Base-by-base conservation (phyloP, 2,797 vertebrate genomes). In the Galago senegalensis region DNA sequence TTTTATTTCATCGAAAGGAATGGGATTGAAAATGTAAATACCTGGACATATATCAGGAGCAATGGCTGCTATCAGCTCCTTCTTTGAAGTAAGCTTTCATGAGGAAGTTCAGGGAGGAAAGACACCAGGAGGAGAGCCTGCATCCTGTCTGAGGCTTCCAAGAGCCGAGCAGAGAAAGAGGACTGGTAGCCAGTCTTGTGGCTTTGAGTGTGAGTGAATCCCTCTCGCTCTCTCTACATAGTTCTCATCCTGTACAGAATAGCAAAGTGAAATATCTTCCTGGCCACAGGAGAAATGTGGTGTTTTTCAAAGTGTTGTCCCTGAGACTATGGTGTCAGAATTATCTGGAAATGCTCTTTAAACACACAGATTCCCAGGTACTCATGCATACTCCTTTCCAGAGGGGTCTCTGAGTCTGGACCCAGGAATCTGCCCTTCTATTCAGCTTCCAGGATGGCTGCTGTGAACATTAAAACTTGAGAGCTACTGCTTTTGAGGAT, bases 11-110 rank as follows among this genome's bases (percentile, higher is more conserved):
- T 40, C 31, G 8, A 8, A 43, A 95, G 72, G 16, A 17, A 73
- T 20, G 34, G n/a, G 23, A 76, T 5, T n/a, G 23, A 80, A 86
- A 89, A 93, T 65, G 70, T 4, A 79, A 73, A 61, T 53, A 76
- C 23, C 25, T 80, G 25, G 5, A 12, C 87, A 76, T n/a, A 77
- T 40, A 21, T 95, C 40, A 65, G 12, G 75, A 37, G 7, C 81
- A 70, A 91, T 5, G 23, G 27, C 46, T 72, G 61, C 69, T 72
- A 29, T 49, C 43, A 91, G 73, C 27, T 53, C 34, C 67, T 67
- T 85, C 53, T 77, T 58, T 46, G 82, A 91, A 94, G 69, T 25
- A 93, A 82, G 12, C 46, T 61, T 84, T 60, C 37, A 70, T 46
- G 40, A 70, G 37, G 46, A 17, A 82, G 40, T 21, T 5, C 23